Evolutionary conservation across 1,140 invertebrate genomes (phyloP).

Genomic region (Bombus pascuorum): DNA sequence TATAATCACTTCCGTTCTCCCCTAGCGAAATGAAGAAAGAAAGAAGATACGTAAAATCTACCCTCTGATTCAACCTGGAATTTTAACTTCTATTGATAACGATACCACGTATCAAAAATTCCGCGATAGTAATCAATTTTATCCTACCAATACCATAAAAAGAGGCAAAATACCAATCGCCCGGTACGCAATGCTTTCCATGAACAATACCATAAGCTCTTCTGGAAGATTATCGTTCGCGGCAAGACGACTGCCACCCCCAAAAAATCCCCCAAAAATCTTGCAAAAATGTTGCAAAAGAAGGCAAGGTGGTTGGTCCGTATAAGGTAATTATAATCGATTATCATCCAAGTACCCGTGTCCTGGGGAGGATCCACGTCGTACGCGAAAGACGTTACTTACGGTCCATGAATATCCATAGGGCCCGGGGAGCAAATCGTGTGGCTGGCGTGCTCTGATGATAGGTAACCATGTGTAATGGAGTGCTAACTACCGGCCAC

Average conservation of each 20-base stretch:
- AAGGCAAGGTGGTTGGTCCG: not conserved
- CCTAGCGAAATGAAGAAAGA: too few species aligned
- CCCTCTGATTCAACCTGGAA: not conserved
- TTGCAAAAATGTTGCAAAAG: not conserved
- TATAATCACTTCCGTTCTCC: not conserved
- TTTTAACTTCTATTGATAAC: not conserved
- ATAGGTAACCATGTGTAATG: conserved; percentile 79
- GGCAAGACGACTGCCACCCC: not conserved
- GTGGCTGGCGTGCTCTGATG: conserved; percentile 74
- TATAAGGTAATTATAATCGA: conserved; percentile 50
- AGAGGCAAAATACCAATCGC: not conserved
- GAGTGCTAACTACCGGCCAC: conserved; percentile 78
- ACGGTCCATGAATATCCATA: conserved; percentile 72
- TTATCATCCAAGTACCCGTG: conserved; percentile 48
- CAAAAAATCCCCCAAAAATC: not conserved
- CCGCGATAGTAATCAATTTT: not conserved
- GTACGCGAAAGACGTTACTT: conserved; percentile 59
- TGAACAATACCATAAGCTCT: not conserved
- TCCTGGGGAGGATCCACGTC: conserved; percentile 9
- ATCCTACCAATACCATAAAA: not conserved
- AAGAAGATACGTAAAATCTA: not conserved
- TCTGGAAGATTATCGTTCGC: not conserved
- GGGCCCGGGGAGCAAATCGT: conserved; percentile 67
- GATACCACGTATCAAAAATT: not conserved
- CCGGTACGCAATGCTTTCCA: not conserved